Conservation (phyloP, 1,140 invertebrate species). For the Papilio aristodemus region DNA sequence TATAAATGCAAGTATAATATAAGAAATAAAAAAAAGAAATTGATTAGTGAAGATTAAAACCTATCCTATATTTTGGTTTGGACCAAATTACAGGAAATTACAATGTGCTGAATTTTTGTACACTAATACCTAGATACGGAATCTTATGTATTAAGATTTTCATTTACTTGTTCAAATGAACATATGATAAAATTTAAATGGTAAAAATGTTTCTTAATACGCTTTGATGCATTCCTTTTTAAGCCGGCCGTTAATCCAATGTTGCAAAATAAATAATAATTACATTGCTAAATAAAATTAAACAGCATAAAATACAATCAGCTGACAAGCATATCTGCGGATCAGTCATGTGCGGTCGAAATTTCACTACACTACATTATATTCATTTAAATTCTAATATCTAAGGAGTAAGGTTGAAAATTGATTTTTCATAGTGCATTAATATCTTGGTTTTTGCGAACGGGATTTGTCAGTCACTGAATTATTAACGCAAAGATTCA, state of each 20-base stretch:
- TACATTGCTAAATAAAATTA: slow-evolving; percentile 23
- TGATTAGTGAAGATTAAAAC: too few species aligned
- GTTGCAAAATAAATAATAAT: slow-evolving; percentile 23
- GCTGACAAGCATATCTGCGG: slow-evolving; percentile 47
- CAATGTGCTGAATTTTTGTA: too few species aligned
- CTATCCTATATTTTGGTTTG: too few species aligned
- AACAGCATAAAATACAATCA: slow-evolving; percentile 29
- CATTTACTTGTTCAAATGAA: too few species aligned
- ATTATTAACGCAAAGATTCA: slow-evolving; percentile 50
- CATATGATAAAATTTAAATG: slow-evolving; percentile 30
- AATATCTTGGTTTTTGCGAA: slow-evolving; percentile 33
- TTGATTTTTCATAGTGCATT: slow-evolving; percentile 1
- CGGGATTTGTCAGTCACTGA: slow-evolving; percentile 63
- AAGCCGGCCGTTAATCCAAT: slow-evolving; percentile 1
- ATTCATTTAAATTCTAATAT: slow-evolving; percentile 23
- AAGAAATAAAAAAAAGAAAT: too few species aligned
- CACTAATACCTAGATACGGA: too few species aligned
- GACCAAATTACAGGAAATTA: too few species aligned
- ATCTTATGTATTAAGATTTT: too few species aligned
- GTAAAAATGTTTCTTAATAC: slow-evolving; percentile 10
- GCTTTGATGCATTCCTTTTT: slow-evolving; percentile 35
- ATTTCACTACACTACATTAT: neutral
- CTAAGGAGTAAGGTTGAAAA: slow-evolving; percentile 24
- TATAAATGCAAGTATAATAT: too few species aligned
- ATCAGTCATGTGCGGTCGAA: slow-evolving; percentile 39